phyloP scores from a whole-genome alignment of 2,797 vertebrate genomes.

The Triplophysa yarkandensis region DNA sequence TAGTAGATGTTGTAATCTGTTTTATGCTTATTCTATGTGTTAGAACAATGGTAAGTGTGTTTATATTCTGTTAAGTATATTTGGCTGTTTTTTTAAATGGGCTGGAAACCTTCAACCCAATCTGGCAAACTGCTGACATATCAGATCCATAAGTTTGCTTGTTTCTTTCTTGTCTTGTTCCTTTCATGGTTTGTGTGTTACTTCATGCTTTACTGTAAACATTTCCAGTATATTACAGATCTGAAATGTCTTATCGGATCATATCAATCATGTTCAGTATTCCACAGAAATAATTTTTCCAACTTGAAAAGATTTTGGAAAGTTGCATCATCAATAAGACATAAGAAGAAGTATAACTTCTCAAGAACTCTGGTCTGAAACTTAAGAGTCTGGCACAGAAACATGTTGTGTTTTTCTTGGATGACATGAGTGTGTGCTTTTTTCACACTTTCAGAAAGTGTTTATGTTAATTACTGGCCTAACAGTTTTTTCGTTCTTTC shows the following conservation, averaged over 20 bases:
- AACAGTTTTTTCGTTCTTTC: background rate
- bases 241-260: background rate
- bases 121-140: no score
- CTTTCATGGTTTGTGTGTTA: no score
- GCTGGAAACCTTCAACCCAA: no score
- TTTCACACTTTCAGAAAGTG: slow-evolving; percentile 5
- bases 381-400: background rate
- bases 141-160: no score
- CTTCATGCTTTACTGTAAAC: no score
- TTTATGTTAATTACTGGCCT: background rate
- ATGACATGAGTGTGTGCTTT: background rate
- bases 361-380: background rate
- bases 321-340: background rate
- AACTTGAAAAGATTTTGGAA: background rate
- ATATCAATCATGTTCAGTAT: background rate
- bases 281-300: background rate
- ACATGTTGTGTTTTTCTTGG: background rate
- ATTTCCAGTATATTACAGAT: no score
- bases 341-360: background rate
- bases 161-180: no score
- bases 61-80: no score
- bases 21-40: no score
- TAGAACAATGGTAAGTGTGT: no score
- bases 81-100: no score
- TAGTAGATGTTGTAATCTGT: no score